A percentile compares a stretch with the other conserved stretches of the same genome.
Evolutionary conservation across 2,797 vertebrate genomes (phyloP).

Genomic region (Megaceryle alcyon): DNA sequence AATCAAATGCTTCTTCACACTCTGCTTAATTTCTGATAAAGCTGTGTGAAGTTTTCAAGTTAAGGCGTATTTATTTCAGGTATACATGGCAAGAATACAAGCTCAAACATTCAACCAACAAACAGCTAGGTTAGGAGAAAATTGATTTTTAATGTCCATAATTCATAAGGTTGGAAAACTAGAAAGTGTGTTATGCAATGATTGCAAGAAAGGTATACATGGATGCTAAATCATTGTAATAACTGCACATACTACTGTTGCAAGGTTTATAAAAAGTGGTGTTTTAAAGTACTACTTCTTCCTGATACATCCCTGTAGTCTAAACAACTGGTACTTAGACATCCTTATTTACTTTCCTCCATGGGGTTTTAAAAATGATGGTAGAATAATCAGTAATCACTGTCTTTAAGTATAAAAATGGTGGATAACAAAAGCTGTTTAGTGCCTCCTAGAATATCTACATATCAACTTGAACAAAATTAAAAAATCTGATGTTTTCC

Average conservation of each 20-base stretch:
- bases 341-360: background rate
- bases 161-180: background rate
- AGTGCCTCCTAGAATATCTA: background rate
- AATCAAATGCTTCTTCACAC: background rate
- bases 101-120: background rate
- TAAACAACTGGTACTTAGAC: background rate
- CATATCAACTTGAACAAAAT: background rate
- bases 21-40: background rate
- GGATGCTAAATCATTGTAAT: slow-evolving; percentile 16
- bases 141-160: background rate
- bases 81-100: background rate
- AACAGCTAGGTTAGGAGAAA: background rate
- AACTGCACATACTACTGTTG: background rate
- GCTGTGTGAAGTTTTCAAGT: background rate
- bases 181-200: background rate
- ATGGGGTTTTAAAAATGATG: background rate
- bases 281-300: background rate
- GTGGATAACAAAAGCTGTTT: background rate
- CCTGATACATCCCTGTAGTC: background rate
- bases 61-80: background rate
- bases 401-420: background rate
- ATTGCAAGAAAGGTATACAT: background rate
- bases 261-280: background rate
- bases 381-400: background rate
- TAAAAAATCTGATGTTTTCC: background rate